phyloP scores from a whole-genome alignment of 2,888 invertebrate genomes.

The Drosophila mimetica region DNA sequence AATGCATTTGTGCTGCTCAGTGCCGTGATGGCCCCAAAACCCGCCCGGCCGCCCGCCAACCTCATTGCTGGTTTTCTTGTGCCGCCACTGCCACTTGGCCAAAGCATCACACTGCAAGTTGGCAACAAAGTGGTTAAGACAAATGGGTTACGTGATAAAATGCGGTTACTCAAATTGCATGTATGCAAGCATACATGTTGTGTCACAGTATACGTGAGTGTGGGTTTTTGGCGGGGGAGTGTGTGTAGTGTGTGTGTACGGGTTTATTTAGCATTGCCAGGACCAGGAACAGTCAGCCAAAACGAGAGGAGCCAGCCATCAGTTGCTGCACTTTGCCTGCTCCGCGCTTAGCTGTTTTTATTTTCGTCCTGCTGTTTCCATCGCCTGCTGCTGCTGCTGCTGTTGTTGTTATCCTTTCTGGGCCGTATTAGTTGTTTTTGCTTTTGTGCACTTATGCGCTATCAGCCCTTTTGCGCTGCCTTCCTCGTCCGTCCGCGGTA shows the following conservation, averaged over 20 bases:
- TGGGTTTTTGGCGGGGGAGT: conserved; percentile 21
- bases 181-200: conserved; percentile 71
- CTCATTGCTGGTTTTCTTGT: conserved; percentile 51
- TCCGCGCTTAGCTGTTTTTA: conserved; percentile 59
- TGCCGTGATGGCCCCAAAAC: conserved; percentile 44
- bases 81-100: conserved; percentile 68
- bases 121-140: conserved; percentile 82
- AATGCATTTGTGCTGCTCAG: conserved; percentile 70
- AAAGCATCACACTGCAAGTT: conserved; percentile 76
- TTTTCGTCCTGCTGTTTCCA: conserved; percentile 24
- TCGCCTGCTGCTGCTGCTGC: conserved; percentile 13
- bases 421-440: conserved; percentile 33
- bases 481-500: conserved; percentile 32
- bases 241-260: conserved; percentile 37
- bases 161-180: conserved; percentile 82
- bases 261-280: conserved; percentile 71
- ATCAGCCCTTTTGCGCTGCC: conserved; percentile 64
- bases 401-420: conserved; percentile 33
- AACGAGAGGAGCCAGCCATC: conserved; percentile 60
- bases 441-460: conserved; percentile 75
- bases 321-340: conserved; percentile 53
- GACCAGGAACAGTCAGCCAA: conserved; percentile 43
- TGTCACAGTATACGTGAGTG: conserved; percentile 49
- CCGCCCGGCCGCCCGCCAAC: conserved; percentile 18
- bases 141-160: conserved; percentile 83